These are phyloP conservation scores for Pycnonotus jocosus DNA, from an alignment of 2,113 vertebrate genomes.

Conservation along the genomic window DNA sequence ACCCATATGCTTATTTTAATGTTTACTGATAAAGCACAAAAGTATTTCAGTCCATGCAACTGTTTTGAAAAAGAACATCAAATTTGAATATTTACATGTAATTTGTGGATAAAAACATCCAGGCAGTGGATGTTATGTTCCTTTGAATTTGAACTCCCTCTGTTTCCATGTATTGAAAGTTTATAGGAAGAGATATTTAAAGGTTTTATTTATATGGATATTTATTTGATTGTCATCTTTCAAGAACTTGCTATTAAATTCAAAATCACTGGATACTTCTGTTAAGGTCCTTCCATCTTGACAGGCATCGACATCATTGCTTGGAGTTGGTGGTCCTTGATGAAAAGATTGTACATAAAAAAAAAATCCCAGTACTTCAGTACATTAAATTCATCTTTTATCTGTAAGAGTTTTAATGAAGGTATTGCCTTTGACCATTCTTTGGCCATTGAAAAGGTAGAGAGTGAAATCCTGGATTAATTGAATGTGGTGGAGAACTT, in stretches of 20 bases:
- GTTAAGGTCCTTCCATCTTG: not conserved
- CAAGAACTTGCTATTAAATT: not conserved
- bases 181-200: not conserved
- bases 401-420: not conserved
- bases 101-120: not conserved
- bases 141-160: not conserved
- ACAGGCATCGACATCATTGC: not conserved
- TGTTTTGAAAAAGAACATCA: not conserved
- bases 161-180: not conserved
- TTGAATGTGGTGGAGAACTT: not conserved
- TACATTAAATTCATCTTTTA: not conserved
- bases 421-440: not conserved
- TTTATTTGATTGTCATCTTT: not conserved
- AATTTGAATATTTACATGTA: not conserved
- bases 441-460: not conserved
- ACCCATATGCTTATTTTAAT: not conserved
- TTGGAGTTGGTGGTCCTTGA: not conserved
- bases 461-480: not conserved
- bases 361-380: not conserved
- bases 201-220: not conserved
- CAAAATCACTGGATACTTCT: not conserved
- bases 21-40: not conserved
- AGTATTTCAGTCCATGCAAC: not conserved
- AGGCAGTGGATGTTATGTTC: not conserved
- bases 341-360: not conserved